Conservation (phyloP, 2,113 vertebrate species). For the Eurypyga helias region DNA sequence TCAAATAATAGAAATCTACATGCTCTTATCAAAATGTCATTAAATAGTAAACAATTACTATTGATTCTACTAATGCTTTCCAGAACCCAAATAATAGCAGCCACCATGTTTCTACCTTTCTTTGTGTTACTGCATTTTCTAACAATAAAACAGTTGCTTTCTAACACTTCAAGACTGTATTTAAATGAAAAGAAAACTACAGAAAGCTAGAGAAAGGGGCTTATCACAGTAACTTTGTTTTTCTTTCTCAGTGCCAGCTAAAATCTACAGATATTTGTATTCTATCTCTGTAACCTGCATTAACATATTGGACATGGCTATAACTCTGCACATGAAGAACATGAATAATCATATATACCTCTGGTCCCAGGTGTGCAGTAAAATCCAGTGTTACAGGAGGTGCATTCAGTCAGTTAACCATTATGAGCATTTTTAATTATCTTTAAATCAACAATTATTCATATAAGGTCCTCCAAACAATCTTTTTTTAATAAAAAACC, state of each 20-base stretch:
- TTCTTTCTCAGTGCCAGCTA: neutral
- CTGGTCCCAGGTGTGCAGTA: slow-evolving; percentile 31
- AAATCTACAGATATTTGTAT: neutral
- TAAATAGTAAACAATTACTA: neutral
- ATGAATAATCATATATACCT: neutral
- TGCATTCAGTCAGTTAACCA: slow-evolving; percentile 10
- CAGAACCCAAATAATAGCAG: neutral
- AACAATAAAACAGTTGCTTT: neutral
- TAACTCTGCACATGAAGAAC: neutral
- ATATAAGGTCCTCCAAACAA: slow-evolving; percentile 31
- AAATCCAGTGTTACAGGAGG: slow-evolving; percentile 20
- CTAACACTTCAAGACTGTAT: neutral
- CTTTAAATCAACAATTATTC: slow-evolving; percentile 58
- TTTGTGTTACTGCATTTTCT: neutral
- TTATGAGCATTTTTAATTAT: slow-evolving; percentile 45
- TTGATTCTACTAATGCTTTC: neutral
- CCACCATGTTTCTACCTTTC: neutral
- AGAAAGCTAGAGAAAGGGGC: neutral
- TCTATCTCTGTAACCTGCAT: neutral
- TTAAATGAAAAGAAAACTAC: neutral
- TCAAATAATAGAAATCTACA: neutral
- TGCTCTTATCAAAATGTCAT: neutral
- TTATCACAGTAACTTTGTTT: neutral
- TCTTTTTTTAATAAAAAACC: slow-evolving; percentile 16
- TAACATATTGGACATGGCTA: neutral